phyloP scores from a whole-genome alignment of 1,140 invertebrate species.

The Drosophila quadrilineata region DNA sequence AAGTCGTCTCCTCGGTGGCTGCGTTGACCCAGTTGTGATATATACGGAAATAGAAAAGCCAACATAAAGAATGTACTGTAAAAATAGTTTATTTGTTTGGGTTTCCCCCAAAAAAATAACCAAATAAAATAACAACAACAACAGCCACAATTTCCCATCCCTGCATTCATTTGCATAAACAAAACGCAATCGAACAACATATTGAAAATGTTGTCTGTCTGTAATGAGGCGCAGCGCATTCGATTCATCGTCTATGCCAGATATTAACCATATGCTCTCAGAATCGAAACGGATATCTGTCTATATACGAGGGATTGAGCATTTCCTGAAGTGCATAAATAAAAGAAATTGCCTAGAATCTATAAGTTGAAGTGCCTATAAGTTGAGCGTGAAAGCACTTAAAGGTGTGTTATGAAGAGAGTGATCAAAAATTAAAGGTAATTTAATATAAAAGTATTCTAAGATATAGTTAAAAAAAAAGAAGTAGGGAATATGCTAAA shows the following conservation, averaged over 20 bases:
- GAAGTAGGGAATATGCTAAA: no score
- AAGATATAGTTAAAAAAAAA: no score
- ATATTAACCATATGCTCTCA: slow-evolving; percentile 62
- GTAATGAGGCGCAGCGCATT: neutral
- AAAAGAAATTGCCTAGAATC: no score
- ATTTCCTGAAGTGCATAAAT: slow-evolving; percentile 48
- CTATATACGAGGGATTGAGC: slow-evolving; percentile 15
- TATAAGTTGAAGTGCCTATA: no score
- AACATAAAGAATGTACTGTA: slow-evolving; percentile 41
- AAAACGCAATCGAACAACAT: slow-evolving; percentile 47
- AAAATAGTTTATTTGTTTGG: slow-evolving; percentile 67
- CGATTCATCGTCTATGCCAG: slow-evolving; percentile 14
- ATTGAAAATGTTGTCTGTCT: slow-evolving; percentile 17
- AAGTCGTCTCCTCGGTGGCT: slow-evolving; percentile 39
- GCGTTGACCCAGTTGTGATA: slow-evolving; percentile 61
- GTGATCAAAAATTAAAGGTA: no score
- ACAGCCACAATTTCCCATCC: no score
- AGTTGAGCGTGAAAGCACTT: no score
- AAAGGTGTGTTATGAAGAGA: no score
- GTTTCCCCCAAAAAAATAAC: slow-evolving; percentile 34
- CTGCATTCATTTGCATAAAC: slow-evolving; percentile 64
- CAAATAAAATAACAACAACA: slow-evolving; percentile 13
- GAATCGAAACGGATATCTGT: slow-evolving; percentile 55
- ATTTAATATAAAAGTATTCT: no score
- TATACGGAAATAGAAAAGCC: slow-evolving; percentile 30